Conservation (phyloP, 2,888 invertebrate species). For the Zele albiditarsus region DNA sequence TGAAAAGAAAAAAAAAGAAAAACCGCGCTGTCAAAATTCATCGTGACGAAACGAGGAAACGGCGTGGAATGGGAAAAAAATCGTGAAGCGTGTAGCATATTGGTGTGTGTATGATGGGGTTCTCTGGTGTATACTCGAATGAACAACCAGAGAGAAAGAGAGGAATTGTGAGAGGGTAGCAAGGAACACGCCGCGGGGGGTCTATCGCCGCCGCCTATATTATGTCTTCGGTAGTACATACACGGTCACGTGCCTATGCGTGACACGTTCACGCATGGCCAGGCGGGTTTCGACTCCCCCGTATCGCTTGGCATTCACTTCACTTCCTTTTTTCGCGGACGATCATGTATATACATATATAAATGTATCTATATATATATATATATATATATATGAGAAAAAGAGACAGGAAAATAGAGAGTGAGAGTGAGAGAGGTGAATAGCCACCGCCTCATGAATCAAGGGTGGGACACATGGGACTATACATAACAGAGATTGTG, state of each 20-base stretch:
- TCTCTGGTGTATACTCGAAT: constrained; percentile 51
- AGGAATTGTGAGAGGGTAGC: constrained; percentile 48
- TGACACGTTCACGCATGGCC: constrained; percentile 70
- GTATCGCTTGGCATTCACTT: constrained; percentile 35
- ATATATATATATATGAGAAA: neutral
- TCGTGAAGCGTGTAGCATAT: constrained; percentile 54
- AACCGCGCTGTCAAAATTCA: constrained; percentile 22
- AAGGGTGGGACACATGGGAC: constrained; percentile 17
- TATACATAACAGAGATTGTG: constrained; percentile 36
- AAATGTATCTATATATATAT: neutral
- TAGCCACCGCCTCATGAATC: constrained; percentile 16
- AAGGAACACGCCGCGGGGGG: constrained; percentile 60
- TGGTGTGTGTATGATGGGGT: constrained; percentile 55
- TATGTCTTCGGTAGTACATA: constrained; percentile 71
- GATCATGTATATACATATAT: neutral
- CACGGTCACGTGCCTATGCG: constrained; percentile 71
- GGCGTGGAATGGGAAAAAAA: constrained; percentile 39
- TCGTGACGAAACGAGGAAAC: constrained; percentile 33
- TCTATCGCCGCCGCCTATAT: constrained; percentile 60
- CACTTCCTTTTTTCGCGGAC: constrained; percentile 17
- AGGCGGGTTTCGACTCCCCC: constrained; percentile 48
- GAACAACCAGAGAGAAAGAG: constrained; percentile 38
- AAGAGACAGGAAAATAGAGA: neutral
- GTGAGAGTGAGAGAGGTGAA: neutral
- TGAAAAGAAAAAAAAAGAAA: neutral